A percentile compares a stretch with the other conserved stretches of the same genome.
phyloP scores from a whole-genome alignment of 2,888 invertebrate genomes.

The Acronicta leporina region DNA sequence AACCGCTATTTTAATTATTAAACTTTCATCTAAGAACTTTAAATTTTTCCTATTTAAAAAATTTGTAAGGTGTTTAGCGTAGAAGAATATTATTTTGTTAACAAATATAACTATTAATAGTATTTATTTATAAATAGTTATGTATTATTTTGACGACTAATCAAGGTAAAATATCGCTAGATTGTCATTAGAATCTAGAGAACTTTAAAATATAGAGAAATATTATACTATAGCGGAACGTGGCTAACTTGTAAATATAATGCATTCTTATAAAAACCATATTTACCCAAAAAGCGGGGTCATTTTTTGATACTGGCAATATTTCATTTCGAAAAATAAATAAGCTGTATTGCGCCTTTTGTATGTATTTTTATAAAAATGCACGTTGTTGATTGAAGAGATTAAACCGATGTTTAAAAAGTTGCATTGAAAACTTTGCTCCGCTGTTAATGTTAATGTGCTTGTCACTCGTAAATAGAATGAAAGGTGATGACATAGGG shows the following conservation, averaged over 20 bases:
- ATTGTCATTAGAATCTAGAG: slow-evolving; percentile 74
- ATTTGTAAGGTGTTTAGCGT: slow-evolving; percentile 85
- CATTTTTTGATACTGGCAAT: slow-evolving; percentile 63
- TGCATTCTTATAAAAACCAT: slow-evolving; percentile 74
- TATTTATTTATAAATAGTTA: slow-evolving; percentile 74
- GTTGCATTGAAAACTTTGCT: slow-evolving; percentile 71
- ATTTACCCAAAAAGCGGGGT: slow-evolving; percentile 60
- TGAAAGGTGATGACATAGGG: slow-evolving; percentile 56
- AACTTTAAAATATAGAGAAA: slow-evolving; percentile 78
- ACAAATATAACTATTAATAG: slow-evolving; percentile 78
- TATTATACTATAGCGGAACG: slow-evolving; percentile 78
- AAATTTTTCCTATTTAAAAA: slow-evolving; percentile 76
- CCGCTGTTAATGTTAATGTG: slow-evolving; percentile 60
- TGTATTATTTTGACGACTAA: slow-evolving; percentile 71
- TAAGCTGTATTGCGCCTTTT: slow-evolving; percentile 57
- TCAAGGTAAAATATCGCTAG: slow-evolving; percentile 77
- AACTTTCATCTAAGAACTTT: slow-evolving; percentile 79
- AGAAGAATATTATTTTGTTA: slow-evolving; percentile 87
- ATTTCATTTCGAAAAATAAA: slow-evolving; percentile 70
- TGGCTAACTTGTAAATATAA: slow-evolving; percentile 66
- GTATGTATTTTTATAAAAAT: slow-evolving; percentile 74
- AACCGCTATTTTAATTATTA: slow-evolving; percentile 71
- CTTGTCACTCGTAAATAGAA: slow-evolving; percentile 60
- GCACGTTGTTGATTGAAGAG: slow-evolving; percentile 65
- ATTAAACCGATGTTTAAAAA: slow-evolving; percentile 65